Evolutionary conservation across 2,113 vertebrate species (phyloP).

Genomic region (Redunca redunca): DNA sequence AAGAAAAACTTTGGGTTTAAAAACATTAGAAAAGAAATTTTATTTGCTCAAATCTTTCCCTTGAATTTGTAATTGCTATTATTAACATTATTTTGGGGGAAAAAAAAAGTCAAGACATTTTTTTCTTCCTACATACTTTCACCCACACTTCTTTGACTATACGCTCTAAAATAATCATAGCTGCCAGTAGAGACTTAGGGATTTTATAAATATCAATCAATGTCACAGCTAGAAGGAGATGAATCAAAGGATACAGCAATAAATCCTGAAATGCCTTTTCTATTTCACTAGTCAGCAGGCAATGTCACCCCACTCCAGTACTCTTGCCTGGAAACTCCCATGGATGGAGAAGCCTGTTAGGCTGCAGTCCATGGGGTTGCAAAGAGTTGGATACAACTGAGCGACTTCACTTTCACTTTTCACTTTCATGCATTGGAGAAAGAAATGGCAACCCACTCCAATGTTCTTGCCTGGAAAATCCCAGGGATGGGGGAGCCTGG

Average conservation of each 20-base stretch:
- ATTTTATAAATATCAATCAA: conserved; percentile 58
- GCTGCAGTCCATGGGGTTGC: no score
- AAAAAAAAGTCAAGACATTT: not conserved
- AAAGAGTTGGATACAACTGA: no score
- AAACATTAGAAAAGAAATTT: conserved; percentile 27
- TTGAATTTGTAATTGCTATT: conserved; percentile 13
- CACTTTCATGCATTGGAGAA: no score
- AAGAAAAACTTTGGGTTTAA: not conserved
- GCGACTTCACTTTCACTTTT: no score
- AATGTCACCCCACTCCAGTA: no score
- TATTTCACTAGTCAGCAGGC: not conserved
- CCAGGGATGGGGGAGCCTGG: no score
- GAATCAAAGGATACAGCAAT: not conserved
- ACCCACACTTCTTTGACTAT: conserved; percentile 35
- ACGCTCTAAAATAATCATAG: not conserved
- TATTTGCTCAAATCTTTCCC: not conserved
- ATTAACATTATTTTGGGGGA: not conserved
- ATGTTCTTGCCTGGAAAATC: no score
- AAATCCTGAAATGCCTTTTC: not conserved
- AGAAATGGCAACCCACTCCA: no score
- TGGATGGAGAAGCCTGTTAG: no score
- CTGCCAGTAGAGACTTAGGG: not conserved
- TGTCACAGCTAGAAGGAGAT: conserved; percentile 28
- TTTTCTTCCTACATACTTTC: conserved; percentile 33
- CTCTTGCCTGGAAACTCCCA: no score